A percentile compares a stretch with the other conserved stretches of the same genome.
Evolutionary conservation across 2,113 vertebrate species (phyloP).

Genomic region (Neogobius melanostomus): DNA sequence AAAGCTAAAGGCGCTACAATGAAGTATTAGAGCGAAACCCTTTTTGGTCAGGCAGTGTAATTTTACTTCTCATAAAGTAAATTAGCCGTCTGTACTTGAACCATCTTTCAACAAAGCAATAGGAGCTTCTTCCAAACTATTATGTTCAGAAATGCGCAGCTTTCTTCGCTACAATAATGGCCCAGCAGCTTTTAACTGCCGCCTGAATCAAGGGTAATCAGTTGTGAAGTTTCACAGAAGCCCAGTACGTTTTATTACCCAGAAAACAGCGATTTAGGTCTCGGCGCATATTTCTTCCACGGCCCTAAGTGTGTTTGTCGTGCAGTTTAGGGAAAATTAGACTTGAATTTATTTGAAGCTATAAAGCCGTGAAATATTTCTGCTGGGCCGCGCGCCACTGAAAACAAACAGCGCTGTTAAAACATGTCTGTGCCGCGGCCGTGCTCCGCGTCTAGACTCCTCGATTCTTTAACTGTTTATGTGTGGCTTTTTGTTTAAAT

Average conservation of each 20-base stretch:
- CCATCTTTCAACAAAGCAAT: no score
- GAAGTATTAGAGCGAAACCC: no score
- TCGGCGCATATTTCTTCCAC: conserved; percentile 32
- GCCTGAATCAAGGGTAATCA: conserved; percentile 23
- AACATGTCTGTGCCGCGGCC: conserved; percentile 68
- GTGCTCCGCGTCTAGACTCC: conserved; percentile 22
- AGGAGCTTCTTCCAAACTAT: no score
- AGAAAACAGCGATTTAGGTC: conserved; percentile 18
- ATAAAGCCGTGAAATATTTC: conserved; percentile 72
- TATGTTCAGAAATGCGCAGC: no score
- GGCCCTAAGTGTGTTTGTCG: conserved; percentile 58
- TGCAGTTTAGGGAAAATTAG: conserved; percentile 64
- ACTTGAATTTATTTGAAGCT: conserved; percentile 71
- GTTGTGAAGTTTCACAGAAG: conserved; percentile 32
- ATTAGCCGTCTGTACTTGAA: no score
- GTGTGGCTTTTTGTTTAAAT: no score
- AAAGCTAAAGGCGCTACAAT: no score
- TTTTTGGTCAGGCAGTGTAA: no score
- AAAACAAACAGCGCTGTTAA: conserved; percentile 77
- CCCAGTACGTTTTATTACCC: conserved; percentile 30
- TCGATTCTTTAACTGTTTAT: no score
- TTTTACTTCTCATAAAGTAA: no score
- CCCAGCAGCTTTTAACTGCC: no score
- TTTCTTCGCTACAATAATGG: no score
- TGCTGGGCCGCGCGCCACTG: conserved; percentile 60